phyloP scores from a whole-genome alignment of 2,888 invertebrate species.

The Spilosoma lubricipeda region DNA sequence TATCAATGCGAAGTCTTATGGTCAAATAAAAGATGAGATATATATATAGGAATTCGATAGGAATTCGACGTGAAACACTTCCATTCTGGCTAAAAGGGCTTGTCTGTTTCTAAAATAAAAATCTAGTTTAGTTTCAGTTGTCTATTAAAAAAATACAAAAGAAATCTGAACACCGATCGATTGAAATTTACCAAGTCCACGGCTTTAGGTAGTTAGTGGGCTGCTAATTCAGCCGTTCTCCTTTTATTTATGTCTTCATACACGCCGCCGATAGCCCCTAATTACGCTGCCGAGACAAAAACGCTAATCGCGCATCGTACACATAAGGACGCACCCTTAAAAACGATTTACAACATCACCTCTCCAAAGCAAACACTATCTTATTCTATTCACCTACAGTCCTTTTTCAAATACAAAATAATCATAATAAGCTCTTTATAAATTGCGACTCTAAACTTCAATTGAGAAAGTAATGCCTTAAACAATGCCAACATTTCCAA shows the following conservation, averaged over 20 bases:
- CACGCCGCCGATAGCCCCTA: slow-evolving; percentile 84
- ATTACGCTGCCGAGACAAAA: slow-evolving; percentile 82
- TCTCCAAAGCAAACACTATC: not conserved
- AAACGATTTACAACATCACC: slow-evolving; percentile 33
- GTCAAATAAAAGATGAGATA: too few relatives aligned
- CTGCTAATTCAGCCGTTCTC: slow-evolving; percentile 78
- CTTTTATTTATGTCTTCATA: slow-evolving; percentile 86
- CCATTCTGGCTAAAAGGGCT: too few relatives aligned
- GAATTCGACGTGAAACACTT: too few relatives aligned
- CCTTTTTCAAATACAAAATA: slow-evolving; percentile 11
- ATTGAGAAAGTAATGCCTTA: slow-evolving; percentile 43
- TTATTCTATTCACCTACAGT: slow-evolving; percentile 11
- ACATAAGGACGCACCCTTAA: slow-evolving; percentile 48
- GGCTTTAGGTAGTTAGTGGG: slow-evolving; percentile 61
- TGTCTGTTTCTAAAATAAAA: not conserved
- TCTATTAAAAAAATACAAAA: slow-evolving; percentile 46
- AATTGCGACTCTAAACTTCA: slow-evolving; percentile 27
- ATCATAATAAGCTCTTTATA: slow-evolving; percentile 30
- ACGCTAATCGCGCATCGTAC: slow-evolving; percentile 75
- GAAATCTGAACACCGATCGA: slow-evolving; percentile 70
- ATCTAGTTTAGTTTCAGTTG: not conserved
- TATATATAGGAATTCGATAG: too few relatives aligned
- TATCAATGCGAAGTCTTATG: too few relatives aligned
- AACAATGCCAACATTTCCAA: slow-evolving; percentile 9
- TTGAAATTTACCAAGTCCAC: slow-evolving; percentile 71